Evolutionary conservation across 92 coral and sea anemone genomes (phyloP), one percentile per base, ranked within the genome.

Genomic region (Galaxea fascicularis): DNA sequence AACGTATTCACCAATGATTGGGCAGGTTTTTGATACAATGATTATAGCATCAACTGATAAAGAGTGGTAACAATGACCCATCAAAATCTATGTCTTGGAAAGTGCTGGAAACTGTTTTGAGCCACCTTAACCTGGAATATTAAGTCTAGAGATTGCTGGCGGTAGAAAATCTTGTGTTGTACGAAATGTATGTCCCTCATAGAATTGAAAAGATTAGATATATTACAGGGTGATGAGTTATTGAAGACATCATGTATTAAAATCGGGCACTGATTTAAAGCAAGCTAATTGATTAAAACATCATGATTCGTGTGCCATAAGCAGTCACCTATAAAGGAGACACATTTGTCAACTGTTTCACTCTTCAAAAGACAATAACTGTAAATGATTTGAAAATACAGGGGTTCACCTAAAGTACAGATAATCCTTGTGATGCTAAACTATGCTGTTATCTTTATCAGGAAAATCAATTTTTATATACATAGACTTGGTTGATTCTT

Each of bases 241-340:
- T 49, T 73, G 59, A 41, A 45, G 59, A 73, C 27, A 44, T 73
- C 24, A 72, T 72, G 58, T 57, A 73, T 73, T 73, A 73, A 28
- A 73, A 35, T 35, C 58, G 59, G 0, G n/a, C 52, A 47, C 58
- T 58, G 78, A 73, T 29, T 29, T 29, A 67, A 67, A 67, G 73
- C 44, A 67, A 67, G 47, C 59, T 53, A 1, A 53, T 53, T 53
- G 59, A 1, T 53, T 53, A 53, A 53, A 53, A 53, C 18, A 53
- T 53, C 59, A n/a, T 9, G 13, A n/a, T 53, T 53, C 58, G 14
- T 53, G 58, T 53, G 18, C 0, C 59, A 13, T 53, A 53, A 53
- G 59, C 59, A 53, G 59, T 53, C 21, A 53, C 59, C 0, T 53
- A 53, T n/a, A n/a, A n/a, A 53, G 59, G 0, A 53, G 59, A 53